A percentile compares a stretch with the other conserved stretches of the same genome.
These are phyloP conservation scores for Caligus rogercresseyi DNA, from an alignment of 1,140 invertebrate species.

Conservation along the genomic window DNA sequence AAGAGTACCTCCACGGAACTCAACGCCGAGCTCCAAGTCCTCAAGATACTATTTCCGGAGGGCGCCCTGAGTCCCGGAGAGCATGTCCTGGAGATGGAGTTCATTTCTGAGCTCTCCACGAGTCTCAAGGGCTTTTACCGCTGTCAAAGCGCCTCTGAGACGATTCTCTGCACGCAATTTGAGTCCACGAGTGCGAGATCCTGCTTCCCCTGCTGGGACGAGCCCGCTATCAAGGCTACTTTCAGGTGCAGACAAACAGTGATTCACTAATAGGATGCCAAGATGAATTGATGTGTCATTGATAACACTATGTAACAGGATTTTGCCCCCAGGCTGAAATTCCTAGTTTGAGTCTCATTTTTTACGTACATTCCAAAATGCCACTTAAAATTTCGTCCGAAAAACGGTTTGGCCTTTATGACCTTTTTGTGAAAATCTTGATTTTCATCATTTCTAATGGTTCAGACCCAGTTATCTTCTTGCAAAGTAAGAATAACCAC, in stretches of 20 bases:
- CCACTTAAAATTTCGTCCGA: no score
- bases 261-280: no score
- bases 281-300: no score
- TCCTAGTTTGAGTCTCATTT: no score
- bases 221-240: constrained; percentile 81
- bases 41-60: neutral
- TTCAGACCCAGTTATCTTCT: no score
- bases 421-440: no score
- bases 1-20: neutral
- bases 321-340: no score
- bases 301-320: no score
- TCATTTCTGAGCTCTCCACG: neutral
- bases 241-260: constrained; percentile 45
- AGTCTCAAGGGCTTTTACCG: neutral
- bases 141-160: constrained; percentile 32
- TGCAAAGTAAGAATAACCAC: no score
- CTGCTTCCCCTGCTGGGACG: constrained; percentile 95
- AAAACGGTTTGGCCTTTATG: no score
- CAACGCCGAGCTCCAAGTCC: neutral
- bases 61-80: neutral
- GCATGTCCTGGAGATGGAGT: neutral
- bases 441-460: no score
- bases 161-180: constrained; percentile 53
- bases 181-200: constrained; percentile 76
- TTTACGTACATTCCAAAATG: no score